A percentile compares a stretch with the other conserved stretches of the same genome.
Conservation (phyloP, 2,113 vertebrate species). For the Phrynosoma blainvillii region DNA sequence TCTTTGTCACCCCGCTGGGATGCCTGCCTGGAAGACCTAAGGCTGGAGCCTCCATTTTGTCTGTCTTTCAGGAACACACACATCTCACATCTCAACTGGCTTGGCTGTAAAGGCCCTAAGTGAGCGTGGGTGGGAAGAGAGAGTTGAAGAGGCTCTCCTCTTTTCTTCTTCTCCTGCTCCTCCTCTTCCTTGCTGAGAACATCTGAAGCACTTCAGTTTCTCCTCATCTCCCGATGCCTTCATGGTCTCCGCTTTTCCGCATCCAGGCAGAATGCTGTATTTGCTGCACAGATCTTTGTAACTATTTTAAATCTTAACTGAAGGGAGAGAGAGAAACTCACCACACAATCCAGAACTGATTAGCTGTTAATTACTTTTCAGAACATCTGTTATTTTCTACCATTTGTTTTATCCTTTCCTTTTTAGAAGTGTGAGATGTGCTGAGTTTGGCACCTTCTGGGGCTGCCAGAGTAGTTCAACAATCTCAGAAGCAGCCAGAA, state of each 20-base stretch:
- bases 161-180: too few species aligned
- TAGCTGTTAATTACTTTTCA: slow-evolving; percentile 65
- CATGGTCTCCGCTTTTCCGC: neutral
- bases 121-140: too few species aligned
- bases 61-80: too few species aligned
- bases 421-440: slow-evolving; percentile 58
- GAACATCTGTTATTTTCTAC: slow-evolving; percentile 69
- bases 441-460: slow-evolving; percentile 61
- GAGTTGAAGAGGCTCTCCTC: neutral
- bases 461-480: slow-evolving; percentile 30
- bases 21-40: too few species aligned
- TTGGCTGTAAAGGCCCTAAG: neutral
- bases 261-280: neutral
- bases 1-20: too few species aligned
- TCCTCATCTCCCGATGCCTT: neutral
- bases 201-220: neutral
- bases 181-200: neutral
- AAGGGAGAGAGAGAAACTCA: slow-evolving; percentile 2
- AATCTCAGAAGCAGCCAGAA: rapidly evolving
- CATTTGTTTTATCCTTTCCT: slow-evolving; percentile 69
- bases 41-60: too few species aligned
- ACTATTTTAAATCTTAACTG: slow-evolving; percentile 39
- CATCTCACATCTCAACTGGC: too few species aligned
- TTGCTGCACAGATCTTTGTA: slow-evolving; percentile 32
- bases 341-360: slow-evolving; percentile 55